These are phyloP conservation scores for Gallinago paraguaiae DNA, from an alignment of 2,113 vertebrate species.

Conservation along the genomic window DNA sequence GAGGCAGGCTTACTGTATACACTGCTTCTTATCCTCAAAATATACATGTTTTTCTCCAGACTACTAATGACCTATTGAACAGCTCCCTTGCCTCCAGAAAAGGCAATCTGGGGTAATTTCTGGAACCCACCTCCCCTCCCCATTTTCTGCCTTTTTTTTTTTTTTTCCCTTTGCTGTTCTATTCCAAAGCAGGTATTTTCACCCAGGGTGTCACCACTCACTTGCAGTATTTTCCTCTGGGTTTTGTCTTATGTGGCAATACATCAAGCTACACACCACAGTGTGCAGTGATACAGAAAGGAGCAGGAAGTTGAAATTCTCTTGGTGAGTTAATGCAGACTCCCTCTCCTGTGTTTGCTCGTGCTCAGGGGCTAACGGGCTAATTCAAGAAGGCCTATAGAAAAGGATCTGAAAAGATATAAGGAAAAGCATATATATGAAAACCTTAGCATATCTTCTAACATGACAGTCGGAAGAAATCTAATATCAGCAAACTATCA, in stretches of 20 bases:
- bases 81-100: neutral
- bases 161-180: neutral
- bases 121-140: rapidly evolving
- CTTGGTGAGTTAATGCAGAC: neutral
- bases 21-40: neutral
- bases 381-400: neutral
- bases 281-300: neutral
- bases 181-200: neutral
- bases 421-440: neutral
- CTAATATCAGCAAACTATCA: neutral
- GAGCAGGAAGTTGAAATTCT: neutral
- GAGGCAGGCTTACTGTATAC: neutral
- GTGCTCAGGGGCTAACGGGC: neutral
- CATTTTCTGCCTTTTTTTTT: rapidly evolving
- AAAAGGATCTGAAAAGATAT: neutral
- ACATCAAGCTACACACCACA: neutral
- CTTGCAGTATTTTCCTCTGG: neutral
- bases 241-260: neutral
- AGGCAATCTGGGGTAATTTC: neutral
- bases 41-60: neutral
- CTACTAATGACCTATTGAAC: neutral
- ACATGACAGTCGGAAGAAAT: neutral
- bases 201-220: neutral
- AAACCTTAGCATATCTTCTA: neutral
- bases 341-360: neutral